These are phyloP conservation scores for Hystrix brachyura DNA, from an alignment of 2,113 vertebrate genomes.

Conservation along the genomic window DNA sequence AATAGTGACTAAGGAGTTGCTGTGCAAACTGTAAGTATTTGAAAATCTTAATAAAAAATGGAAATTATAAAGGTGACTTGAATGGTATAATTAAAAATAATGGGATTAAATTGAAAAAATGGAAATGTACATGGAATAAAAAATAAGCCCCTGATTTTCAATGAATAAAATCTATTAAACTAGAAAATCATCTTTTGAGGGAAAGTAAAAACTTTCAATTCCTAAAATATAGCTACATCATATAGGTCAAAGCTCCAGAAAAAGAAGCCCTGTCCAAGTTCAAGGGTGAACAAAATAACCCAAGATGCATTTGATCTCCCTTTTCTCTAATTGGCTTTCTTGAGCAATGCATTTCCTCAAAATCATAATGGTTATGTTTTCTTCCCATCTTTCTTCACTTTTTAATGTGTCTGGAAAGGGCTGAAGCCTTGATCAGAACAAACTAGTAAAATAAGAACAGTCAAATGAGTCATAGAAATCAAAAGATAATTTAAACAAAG, in stretches of 20 bases:
- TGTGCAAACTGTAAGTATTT: constrained; percentile 38
- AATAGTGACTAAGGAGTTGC: constrained; percentile 62
- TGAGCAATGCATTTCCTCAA: not conserved
- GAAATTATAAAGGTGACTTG: constrained; percentile 70
- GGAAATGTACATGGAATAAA: constrained; percentile 52
- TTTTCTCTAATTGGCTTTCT: not conserved
- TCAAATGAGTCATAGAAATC: constrained; percentile 11
- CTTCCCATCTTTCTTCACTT: constrained; percentile 48
- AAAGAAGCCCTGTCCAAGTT: not conserved
- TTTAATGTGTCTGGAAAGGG: not conserved
- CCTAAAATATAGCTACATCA: not conserved
- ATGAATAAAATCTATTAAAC: constrained; percentile 15
- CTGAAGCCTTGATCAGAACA: not conserved
- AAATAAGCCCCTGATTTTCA: constrained; percentile 36
- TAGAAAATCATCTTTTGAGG: not conserved
- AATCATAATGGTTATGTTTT: not conserved
- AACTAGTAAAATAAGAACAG: not conserved
- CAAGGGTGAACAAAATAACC: not conserved
- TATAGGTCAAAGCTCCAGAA: not conserved
- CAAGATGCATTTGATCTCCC: not conserved
- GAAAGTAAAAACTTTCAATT: constrained; percentile 14
- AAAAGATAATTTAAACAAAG: not conserved
- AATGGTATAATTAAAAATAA: constrained; percentile 75
- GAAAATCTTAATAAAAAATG: constrained; percentile 42
- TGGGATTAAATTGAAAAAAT: constrained; percentile 61